Base-by-base conservation (phyloP, 2,113 vertebrate genomes). In the Chaetodon trifascialis region DNA sequence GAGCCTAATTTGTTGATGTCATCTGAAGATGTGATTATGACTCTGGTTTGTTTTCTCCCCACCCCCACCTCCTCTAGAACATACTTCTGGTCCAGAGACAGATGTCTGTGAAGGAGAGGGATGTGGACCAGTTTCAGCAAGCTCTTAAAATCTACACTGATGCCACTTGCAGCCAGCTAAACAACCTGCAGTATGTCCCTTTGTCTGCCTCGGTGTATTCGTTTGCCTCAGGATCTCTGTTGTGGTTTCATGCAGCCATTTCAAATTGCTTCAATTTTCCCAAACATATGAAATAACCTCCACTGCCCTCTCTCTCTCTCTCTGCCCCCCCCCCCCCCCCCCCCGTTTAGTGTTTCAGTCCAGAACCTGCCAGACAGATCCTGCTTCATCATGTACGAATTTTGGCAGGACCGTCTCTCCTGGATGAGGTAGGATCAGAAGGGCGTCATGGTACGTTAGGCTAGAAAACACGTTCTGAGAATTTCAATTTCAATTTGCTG, bases 71-170 rank as follows among this genome's bases (percentile, higher is more conserved):
- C 7, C 11, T 82, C 64, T 72, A 99, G 97, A 96, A 97, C 91
- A 97, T 99, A 87, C 95, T 99, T 42, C 94, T 99, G 93, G 95
- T 97, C 1, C 98, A 99, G 94, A 96, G 97, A 86, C 97, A 98
- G 92, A 96, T 99, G 92, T 96, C 94, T 0, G 97, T 98, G 94
- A 94, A 93, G 0, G 95, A 96, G 62, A 92, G 86, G 4, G 86
- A 96, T 79, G 72, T 97, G 8, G 96, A 96, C 76, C 95, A 95
- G 76, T 98, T 99, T 76, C 96, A 95, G 69, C 94, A 94, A 67
- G 96, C 96, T 6, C 95, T 98, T 71, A 93, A 96, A 86, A 96
- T 94, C 93, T 99, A 99, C 47, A 94, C 95, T 62, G 96, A 97
- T 78, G 94, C 95, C 82, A 97, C 97, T 0, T 91, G 94, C 3